Evolutionary conservation across 1,140 invertebrate species (phyloP).

Genomic region (Achroia grisella): DNA sequence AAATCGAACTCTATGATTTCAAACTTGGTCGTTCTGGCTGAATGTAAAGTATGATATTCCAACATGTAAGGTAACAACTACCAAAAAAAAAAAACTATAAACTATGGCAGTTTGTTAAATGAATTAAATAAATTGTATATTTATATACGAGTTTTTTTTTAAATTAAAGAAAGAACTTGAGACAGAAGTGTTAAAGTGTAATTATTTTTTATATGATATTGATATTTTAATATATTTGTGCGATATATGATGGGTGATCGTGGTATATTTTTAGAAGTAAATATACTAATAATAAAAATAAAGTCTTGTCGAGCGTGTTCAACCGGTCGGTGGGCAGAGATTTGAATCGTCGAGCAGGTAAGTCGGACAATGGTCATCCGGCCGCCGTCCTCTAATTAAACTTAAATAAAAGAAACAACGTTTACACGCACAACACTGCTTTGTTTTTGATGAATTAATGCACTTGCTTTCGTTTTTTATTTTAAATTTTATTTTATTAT

Average conservation of each 20-base stretch:
- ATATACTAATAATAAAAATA: constrained; percentile 58
- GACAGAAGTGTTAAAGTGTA: constrained; percentile 11
- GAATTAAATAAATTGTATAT: background rate
- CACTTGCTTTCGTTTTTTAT: no score
- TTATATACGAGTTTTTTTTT: no score
- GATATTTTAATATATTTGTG: constrained; percentile 17
- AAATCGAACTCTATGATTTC: constrained; percentile 33
- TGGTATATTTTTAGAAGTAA: constrained; percentile 53
- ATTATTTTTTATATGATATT: constrained; percentile 3
- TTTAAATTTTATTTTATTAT: no score
- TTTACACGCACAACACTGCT: constrained; percentile 1
- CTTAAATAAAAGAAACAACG: constrained; percentile 58
- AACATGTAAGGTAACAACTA: background rate
- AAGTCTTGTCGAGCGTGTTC: constrained; percentile 48
- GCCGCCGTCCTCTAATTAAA: constrained; percentile 69
- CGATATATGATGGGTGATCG: constrained; percentile 26
- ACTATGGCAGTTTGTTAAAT: background rate
- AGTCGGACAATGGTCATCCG: constrained; percentile 65
- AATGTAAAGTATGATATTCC: background rate
- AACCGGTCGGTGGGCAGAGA: constrained; percentile 54
- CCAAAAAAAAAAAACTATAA: background rate
- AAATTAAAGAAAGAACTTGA: background rate
- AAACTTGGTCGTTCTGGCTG: background rate
- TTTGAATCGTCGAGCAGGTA: constrained; percentile 64
- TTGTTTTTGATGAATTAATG: background rate